Conservation (phyloP, 2,888 invertebrate genomes). For the Amiota minor region DNA sequence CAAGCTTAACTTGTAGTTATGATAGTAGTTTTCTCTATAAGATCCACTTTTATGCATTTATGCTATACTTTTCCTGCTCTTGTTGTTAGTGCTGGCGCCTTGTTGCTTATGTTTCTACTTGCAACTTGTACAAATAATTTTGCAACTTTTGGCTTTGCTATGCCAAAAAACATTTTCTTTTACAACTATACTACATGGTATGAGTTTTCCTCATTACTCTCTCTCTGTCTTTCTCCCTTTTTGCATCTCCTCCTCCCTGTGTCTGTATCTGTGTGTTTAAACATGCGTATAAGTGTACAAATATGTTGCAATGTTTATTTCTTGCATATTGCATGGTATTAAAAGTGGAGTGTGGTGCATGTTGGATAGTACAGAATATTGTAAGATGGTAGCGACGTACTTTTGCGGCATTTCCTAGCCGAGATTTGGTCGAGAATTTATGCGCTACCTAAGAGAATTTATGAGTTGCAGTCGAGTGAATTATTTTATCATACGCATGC, state of each 20-base stretch:
- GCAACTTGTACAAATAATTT: conserved; percentile 24
- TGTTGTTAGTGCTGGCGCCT: too few relatives aligned
- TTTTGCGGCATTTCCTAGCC: conserved; percentile 62
- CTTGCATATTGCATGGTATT: conserved; percentile 30
- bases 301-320: conserved; percentile 48
- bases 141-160: conserved; percentile 20
- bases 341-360: too few relatives aligned
- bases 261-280: conserved; percentile 10
- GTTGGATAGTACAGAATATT: not conserved
- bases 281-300: conserved; percentile 41
- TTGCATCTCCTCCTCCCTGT: not conserved
- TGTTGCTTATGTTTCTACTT: not conserved
- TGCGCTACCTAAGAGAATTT: conserved; percentile 67
- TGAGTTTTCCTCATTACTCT: conserved; percentile 23
- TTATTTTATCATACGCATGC: conserved; percentile 68
- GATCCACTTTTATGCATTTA: too few relatives aligned
- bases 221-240: not conserved
- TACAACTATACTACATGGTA: not conserved
- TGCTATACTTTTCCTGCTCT: too few relatives aligned
- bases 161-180: not conserved
- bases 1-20: too few relatives aligned
- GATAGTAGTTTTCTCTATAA: not conserved
- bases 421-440: conserved; percentile 65
- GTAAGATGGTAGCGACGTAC: conserved; percentile 30
- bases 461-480: conserved; percentile 68